Conservation (phyloP, 2,797 vertebrate genomes). For the Lutjanus argentimaculatus region DNA sequence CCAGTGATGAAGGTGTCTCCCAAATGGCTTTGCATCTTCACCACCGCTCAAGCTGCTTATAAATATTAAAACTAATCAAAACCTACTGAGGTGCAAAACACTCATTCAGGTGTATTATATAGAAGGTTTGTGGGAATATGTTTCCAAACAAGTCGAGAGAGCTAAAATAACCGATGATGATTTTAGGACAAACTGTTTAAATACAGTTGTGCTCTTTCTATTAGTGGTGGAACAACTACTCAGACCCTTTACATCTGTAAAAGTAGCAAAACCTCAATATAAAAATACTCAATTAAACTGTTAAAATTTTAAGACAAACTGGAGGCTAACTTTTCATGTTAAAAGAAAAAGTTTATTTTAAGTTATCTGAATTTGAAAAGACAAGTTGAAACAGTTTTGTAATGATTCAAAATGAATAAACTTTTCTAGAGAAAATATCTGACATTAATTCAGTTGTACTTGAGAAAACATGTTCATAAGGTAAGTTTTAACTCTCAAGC, state of each 20-base stretch:
- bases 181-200: not conserved
- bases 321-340: too few species aligned
- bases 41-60: not conserved
- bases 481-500: too few species aligned
- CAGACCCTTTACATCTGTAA: not conserved
- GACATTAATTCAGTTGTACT: too few species aligned
- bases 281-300: not conserved
- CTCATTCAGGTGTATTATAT: not conserved
- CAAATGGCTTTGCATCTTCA: conserved; percentile 21
- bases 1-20: not conserved
- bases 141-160: not conserved
- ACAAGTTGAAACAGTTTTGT: too few species aligned
- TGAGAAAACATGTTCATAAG: too few species aligned
- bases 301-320: too few species aligned
- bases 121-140: not conserved
- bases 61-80: conserved; percentile 23
- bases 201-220: not conserved
- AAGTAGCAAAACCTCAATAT: too few species aligned
- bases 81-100: not conserved
- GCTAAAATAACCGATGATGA: not conserved
- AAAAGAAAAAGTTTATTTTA: too few species aligned
- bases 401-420: too few species aligned
- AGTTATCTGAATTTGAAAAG: too few species aligned
- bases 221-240: not conserved
- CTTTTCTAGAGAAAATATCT: too few species aligned